Percentiles rank a stretch among this genome's conserved stretches.
These are phyloP conservation scores for Junco hyemalis DNA, from an alignment of 2,113 vertebrate species.

Conservation along the genomic window DNA sequence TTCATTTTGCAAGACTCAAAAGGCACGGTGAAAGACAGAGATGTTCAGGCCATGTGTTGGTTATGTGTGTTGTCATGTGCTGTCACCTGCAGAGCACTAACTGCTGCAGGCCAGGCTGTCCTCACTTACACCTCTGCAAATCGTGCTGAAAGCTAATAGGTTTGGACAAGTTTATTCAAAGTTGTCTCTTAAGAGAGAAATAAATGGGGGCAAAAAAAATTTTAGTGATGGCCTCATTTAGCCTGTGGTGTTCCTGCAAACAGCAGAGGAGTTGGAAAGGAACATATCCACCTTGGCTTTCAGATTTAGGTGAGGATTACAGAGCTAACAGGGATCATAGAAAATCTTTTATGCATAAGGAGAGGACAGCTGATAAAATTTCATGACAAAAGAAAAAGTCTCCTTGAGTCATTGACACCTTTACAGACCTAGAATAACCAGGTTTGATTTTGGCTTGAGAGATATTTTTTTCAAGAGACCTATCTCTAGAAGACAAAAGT, in stretches of 20 bases:
- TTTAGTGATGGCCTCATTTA: not conserved
- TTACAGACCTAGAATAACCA: not conserved
- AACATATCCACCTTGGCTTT: not conserved
- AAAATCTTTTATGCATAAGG: not conserved
- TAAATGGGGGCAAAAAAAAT: not conserved
- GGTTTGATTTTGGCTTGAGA: not conserved
- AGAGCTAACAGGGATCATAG: not conserved
- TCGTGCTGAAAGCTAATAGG: not conserved
- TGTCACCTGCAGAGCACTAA: not conserved
- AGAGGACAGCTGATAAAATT: not conserved
- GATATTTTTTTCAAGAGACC: not conserved
- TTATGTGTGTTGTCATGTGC: not conserved
- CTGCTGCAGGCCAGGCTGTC: constrained; percentile 19
- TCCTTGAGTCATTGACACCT: not conserved
- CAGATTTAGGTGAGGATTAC: not conserved
- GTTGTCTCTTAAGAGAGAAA: not conserved
- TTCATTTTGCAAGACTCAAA: not conserved
- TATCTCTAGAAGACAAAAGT: not conserved
- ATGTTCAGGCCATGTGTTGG: not conserved
- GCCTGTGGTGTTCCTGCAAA: not conserved
- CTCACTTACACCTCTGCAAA: not conserved
- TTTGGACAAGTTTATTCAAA: constrained; percentile 3
- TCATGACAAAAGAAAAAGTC: not conserved
- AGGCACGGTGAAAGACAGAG: not conserved
- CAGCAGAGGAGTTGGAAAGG: not conserved